Evolutionary conservation across 2,113 vertebrate species (phyloP).

Genomic region (Clarias magur): DNA sequence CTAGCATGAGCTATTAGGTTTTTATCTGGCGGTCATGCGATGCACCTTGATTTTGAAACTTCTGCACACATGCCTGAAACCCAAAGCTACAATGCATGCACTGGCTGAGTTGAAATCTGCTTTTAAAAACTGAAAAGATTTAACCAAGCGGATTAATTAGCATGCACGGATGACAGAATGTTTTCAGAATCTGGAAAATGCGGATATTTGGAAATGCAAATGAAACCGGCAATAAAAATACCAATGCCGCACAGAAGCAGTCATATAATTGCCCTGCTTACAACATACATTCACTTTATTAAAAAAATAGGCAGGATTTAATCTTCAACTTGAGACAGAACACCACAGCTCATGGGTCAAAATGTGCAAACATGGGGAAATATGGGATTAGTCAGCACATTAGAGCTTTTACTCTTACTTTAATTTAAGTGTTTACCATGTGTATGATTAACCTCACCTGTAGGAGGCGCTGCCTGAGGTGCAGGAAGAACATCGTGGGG

Average conservation of each 20-base stretch:
- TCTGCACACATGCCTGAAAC: background rate
- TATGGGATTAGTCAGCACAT: background rate
- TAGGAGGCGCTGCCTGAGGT: slow-evolving; percentile 81
- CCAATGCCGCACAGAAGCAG: no score
- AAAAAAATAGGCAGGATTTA: background rate
- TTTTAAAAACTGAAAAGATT: background rate
- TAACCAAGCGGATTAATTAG: background rate
- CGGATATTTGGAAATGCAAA: background rate
- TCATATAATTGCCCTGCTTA: background rate
- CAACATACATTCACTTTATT: background rate
- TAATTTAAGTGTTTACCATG: background rate
- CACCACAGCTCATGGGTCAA: background rate
- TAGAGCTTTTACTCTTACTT: background rate
- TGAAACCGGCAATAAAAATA: background rate
- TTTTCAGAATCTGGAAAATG: background rate
- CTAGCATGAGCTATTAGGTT: background rate
- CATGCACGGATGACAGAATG: background rate
- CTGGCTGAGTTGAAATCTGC: background rate
- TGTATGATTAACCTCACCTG: slow-evolving; percentile 5
- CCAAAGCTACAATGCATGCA: background rate
- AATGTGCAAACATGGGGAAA: background rate
- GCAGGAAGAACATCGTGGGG: slow-evolving; percentile 76
- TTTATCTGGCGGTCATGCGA: background rate
- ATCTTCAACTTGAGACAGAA: background rate
- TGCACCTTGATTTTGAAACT: background rate